These are phyloP conservation scores for Sycon ciliatum DNA, from an alignment of 37 sponge, comb jelly and placozoan species.

Conservation along the genomic window DNA sequence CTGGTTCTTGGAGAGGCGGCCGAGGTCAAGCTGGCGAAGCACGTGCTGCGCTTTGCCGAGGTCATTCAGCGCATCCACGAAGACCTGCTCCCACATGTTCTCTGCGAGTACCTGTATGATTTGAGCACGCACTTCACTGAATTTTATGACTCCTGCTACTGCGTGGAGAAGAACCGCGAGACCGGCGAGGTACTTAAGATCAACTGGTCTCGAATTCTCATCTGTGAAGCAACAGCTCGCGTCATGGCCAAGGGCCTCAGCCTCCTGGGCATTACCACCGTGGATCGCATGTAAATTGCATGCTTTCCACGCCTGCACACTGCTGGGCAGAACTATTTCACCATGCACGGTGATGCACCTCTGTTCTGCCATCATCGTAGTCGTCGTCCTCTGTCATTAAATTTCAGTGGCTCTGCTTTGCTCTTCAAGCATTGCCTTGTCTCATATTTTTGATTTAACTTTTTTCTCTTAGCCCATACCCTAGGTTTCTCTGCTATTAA, in stretches of 20 bases:
- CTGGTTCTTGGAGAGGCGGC: conserved; percentile 61
- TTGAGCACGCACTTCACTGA: conserved; percentile 74
- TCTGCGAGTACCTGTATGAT: conserved; percentile 90
- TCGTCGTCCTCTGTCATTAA: too few species aligned
- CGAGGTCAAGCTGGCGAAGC: conserved; percentile 79
- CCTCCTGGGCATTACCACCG: conserved; percentile 72
- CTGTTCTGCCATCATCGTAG: too few species aligned
- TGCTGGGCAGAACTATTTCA: too few species aligned
- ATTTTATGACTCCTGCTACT: conserved; percentile 93
- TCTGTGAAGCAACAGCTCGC: conserved; percentile 79
- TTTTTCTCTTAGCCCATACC: too few species aligned
- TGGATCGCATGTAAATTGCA: conserved; percentile 79
- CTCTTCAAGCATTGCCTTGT: too few species aligned
- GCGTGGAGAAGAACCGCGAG: conserved; percentile 73
- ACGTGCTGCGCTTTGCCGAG: conserved; percentile 77
- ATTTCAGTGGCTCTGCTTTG: too few species aligned
- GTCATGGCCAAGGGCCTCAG: conserved; percentile 69
- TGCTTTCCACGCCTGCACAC: too few species aligned
- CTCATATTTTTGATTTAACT: too few species aligned
- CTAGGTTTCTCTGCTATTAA: too few species aligned
- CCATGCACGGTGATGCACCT: too few species aligned
- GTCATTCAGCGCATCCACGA: conserved; percentile 43
- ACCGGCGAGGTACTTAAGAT: conserved; percentile 67
- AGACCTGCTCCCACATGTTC: conserved; percentile 61
- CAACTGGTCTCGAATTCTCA: conserved; percentile 73